Conservation (phyloP, 2,797 vertebrate genomes). For the Sebastes matsubarae region DNA sequence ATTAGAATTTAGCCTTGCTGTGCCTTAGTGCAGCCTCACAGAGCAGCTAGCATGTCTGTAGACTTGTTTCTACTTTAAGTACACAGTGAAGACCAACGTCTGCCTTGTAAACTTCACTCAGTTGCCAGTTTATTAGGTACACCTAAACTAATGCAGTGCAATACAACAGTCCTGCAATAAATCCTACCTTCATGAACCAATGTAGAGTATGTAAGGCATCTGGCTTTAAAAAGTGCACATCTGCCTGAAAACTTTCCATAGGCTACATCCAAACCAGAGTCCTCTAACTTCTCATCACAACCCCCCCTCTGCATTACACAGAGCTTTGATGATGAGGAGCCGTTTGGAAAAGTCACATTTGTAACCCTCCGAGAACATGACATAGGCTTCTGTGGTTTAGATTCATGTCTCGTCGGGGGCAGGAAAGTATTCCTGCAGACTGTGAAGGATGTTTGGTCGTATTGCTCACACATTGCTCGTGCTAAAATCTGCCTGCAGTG, state of each 20-base stretch:
- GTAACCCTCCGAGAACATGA: conserved; percentile 36
- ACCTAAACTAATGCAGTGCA: neutral
- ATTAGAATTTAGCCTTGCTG: neutral
- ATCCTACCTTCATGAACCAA: neutral
- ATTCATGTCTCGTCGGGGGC: conserved; percentile 16
- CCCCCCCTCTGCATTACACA: neutral
- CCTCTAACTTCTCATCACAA: neutral
- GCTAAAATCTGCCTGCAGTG: conserved; percentile 3
- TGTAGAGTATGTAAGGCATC: conserved; percentile 1
- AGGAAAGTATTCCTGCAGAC: conserved; percentile 13
- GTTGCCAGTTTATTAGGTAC: neutral
- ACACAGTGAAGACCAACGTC: neutral
- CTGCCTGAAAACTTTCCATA: conserved; percentile 27
- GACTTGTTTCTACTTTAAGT: neutral
- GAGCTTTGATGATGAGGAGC: conserved; percentile 34
- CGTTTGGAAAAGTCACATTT: conserved; percentile 43
- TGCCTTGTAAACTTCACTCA: neutral
- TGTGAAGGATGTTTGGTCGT: neutral
- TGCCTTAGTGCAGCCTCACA: neutral
- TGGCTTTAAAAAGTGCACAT: conserved; percentile 35
- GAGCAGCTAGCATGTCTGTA: neutral
- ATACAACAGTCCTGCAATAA: neutral
- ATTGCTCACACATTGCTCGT: conserved; percentile 17
- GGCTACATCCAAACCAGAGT: conserved; percentile 23
- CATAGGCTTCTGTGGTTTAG: conserved; percentile 47